A percentile compares a stretch with the other conserved stretches of the same genome.
Evolutionary conservation across 2,888 invertebrate species (phyloP).

Genomic region (Anoplius nigerrimus): DNA sequence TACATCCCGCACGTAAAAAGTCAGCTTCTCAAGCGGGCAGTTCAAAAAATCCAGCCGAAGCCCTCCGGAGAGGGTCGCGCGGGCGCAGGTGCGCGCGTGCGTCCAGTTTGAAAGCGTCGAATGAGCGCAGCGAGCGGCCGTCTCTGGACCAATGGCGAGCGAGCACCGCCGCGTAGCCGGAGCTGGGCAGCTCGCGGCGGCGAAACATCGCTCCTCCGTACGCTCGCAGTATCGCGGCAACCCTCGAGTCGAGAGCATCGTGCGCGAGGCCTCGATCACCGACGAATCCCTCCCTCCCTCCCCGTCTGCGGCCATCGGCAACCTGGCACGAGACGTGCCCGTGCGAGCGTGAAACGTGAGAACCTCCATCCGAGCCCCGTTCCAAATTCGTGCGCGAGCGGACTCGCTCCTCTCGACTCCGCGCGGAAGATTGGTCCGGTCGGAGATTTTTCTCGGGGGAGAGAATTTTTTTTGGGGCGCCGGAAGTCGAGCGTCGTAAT

Average conservation of each 20-base stretch:
- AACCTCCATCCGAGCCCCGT: slow-evolving; percentile 40
- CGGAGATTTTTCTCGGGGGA: too few relatives aligned
- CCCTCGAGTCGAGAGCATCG: slow-evolving; percentile 54
- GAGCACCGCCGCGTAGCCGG: not conserved
- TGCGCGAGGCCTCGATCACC: slow-evolving; percentile 6
- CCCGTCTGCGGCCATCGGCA: not conserved
- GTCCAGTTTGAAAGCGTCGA: slow-evolving; percentile 5
- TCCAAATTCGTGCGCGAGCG: slow-evolving; percentile 54
- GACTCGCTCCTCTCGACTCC: too few relatives aligned
- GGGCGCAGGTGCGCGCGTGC: not conserved
- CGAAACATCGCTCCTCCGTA: slow-evolving; percentile 2
- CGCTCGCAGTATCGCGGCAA: slow-evolving; percentile 60
- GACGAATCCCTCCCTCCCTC: not conserved
- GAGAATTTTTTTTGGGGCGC: too few relatives aligned
- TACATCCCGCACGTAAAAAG: too few relatives aligned
- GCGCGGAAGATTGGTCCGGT: too few relatives aligned
- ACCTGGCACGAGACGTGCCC: slow-evolving; percentile 7
- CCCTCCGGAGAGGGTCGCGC: too few relatives aligned
- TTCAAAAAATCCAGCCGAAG: too few relatives aligned
- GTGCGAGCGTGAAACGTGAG: slow-evolving; percentile 58
- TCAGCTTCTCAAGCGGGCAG: too few relatives aligned
- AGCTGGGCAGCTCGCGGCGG: slow-evolving; percentile 8
- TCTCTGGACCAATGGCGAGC: slow-evolving; percentile 24
- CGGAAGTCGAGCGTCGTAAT: too few relatives aligned
- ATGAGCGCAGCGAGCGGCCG: slow-evolving; percentile 30